Evolutionary conservation across 2,797 vertebrate genomes (phyloP), one percentile per base, ranked within the genome.

Genomic region (Trachops cirrhosus): DNA sequence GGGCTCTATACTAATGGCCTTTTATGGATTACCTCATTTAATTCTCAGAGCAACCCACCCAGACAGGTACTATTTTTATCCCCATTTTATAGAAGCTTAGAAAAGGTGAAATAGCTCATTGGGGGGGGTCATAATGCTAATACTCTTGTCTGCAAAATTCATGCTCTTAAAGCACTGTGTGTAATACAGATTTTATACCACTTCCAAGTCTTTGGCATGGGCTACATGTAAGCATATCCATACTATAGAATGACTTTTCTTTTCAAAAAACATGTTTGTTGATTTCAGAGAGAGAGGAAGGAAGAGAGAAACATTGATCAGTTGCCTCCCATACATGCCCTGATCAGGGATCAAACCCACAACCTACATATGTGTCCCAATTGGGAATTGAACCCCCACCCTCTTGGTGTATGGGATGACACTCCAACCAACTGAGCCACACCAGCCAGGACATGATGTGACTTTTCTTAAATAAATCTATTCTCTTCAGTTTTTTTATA

Each of bases 1-100:
- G 70, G 54, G n/a, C 26, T 86, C 70, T 73, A 10, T 68, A 26
- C n/a, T 46, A 50, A 78, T 86, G 39, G 34, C 48, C 79, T 74
- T 70, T 39, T 44, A 78, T 50, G 46, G 19, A 87, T 68, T 39
- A 48, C 59, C 59, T 74, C 70, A 77, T 34, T 86, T 77, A 77
- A 46, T 91, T 93, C 74, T 92, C 89, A 83, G 83, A 80, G n/a
- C 54, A 90, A 85, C n/a, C 80, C 74, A 85, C 4, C 14, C 34
- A 79, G 34, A 34, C 90, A 54, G 37, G 54, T 21, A 52, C 39
- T 50, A 21, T 37, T 62, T 57, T 75, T 57, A 24, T 2, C 22
- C 44, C 50, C 12, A 41, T 62, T 86, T 95, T 87, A 26, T 85
- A 85, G 39, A 80, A 64, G 46, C 12, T 62, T 37, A 29, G 50